phyloP scores from a whole-genome alignment of 2,888 invertebrate genomes.

The Meteorus cinctellus region DNA sequence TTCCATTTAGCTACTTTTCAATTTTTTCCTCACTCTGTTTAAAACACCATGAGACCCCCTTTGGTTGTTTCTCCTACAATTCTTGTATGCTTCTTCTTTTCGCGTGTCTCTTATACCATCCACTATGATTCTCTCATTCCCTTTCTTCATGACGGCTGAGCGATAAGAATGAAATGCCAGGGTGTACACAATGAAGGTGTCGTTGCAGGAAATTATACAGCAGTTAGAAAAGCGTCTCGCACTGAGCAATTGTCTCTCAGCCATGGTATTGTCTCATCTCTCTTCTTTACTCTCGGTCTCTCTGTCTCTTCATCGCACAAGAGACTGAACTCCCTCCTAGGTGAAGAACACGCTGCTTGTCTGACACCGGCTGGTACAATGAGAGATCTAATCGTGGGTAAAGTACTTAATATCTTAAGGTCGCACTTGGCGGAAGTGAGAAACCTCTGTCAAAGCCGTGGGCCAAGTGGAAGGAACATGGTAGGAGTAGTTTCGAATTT shows the following conservation, averaged over 20 bases:
- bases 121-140: slow-evolving; percentile 20
- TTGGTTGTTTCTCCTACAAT: slow-evolving; percentile 27
- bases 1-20: neutral
- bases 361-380: slow-evolving; percentile 71
- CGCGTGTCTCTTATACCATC: slow-evolving; percentile 29
- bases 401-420: slow-evolving; percentile 74
- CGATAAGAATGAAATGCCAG: slow-evolving; percentile 71
- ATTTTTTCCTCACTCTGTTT: neutral
- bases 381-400: slow-evolving; percentile 73
- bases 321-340: neutral
- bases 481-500: slow-evolving; percentile 48
- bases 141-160: slow-evolving; percentile 34
- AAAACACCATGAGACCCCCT: neutral
- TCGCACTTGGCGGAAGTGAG: slow-evolving; percentile 59
- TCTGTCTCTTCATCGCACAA: slow-evolving; percentile 12
- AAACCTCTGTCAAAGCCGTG: slow-evolving; percentile 44
- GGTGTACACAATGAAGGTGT: slow-evolving; percentile 72
- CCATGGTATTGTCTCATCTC: slow-evolving; percentile 64
- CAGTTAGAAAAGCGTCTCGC: slow-evolving; percentile 70
- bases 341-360: slow-evolving; percentile 62
- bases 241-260: slow-evolving; percentile 72
- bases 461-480: slow-evolving; percentile 37
- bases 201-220: slow-evolving; percentile 74
- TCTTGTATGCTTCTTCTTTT: slow-evolving; percentile 34
- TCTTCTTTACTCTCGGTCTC: slow-evolving; percentile 44